Percentiles rank a stretch among this genome's conserved stretches.
Conservation (phyloP, 2,888 invertebrate species). For the Syrphus vitripennis region DNA sequence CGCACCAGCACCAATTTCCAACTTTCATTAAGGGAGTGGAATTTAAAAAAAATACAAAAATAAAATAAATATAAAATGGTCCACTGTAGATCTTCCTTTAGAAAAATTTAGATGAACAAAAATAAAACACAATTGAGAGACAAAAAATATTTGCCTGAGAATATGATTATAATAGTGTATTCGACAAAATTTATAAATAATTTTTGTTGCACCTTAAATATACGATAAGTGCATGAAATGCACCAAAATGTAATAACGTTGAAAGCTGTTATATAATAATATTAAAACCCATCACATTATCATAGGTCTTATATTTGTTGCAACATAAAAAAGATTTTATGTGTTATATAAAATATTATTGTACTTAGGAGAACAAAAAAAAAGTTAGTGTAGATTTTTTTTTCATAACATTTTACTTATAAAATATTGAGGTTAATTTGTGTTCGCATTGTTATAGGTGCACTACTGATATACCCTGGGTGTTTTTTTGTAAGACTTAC, state of each 20-base stretch:
- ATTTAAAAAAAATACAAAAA: not conserved
- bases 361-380: slow-evolving; percentile 6
- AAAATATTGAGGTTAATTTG: slow-evolving; percentile 23
- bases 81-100: slow-evolving; percentile 57
- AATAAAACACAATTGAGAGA: slow-evolving; percentile 22
- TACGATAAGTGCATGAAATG: slow-evolving; percentile 66
- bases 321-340: slow-evolving; percentile 42
- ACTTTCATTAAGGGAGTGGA: not conserved
- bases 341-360: not conserved
- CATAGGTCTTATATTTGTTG: slow-evolving; percentile 35
- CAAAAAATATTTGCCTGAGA: slow-evolving; percentile 37
- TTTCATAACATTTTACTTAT: not conserved
- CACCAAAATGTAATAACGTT: slow-evolving; percentile 49
- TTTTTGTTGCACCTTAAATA: slow-evolving; percentile 59
- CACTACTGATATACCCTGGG: slow-evolving; percentile 73
- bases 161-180: slow-evolving; percentile 10
- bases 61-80: slow-evolving; percentile 11
- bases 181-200: slow-evolving; percentile 6
- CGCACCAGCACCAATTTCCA: slow-evolving; percentile 24
- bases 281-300: slow-evolving; percentile 37
- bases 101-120: slow-evolving; percentile 28
- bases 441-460: slow-evolving; percentile 58
- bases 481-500: slow-evolving; percentile 47
- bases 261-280: slow-evolving; percentile 29
- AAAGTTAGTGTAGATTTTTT: slow-evolving; percentile 26